A percentile compares a stretch with the other conserved stretches of the same genome.
These are phyloP conservation scores for Sisor rabdophorus DNA, from an alignment of 2,113 vertebrate species.

Conservation along the genomic window DNA sequence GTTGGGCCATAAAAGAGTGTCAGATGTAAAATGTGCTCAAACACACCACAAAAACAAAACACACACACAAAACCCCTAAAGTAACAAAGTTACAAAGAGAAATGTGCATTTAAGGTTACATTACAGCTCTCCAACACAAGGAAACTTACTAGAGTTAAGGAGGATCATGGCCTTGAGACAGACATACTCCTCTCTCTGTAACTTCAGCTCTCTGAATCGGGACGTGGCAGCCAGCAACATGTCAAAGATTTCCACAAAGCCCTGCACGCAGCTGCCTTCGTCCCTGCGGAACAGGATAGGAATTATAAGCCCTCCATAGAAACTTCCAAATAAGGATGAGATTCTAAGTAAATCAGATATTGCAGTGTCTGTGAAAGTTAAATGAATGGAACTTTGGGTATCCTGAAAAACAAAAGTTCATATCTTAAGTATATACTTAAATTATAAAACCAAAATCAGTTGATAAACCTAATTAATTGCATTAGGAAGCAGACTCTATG, in stretches of 20 bases:
- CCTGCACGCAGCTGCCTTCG: conserved; percentile 91
- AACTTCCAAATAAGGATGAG: conserved; percentile 17
- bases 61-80: neutral
- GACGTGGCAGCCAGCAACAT: conserved; percentile 93
- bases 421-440: neutral
- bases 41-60: neutral
- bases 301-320: neutral
- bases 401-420: neutral
- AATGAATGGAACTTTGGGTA: neutral
- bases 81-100: neutral
- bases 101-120: neutral
- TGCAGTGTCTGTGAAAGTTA: neutral
- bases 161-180: conserved; percentile 99
- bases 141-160: conserved; percentile 94
- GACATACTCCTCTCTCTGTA: conserved; percentile 92
- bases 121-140: neutral
- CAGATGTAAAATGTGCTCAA: conserved; percentile 10
- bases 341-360: neutral
- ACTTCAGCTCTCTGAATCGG: conserved; percentile 87
- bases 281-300: conserved; percentile 71
- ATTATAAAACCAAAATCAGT: neutral
- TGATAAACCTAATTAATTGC: neutral
- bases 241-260: conserved; percentile 94
- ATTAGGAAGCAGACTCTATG: too few relatives aligned
- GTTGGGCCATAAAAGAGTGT: neutral